phyloP scores from a whole-genome alignment of 2,888 invertebrate genomes.

The Papilio elwesi region DNA sequence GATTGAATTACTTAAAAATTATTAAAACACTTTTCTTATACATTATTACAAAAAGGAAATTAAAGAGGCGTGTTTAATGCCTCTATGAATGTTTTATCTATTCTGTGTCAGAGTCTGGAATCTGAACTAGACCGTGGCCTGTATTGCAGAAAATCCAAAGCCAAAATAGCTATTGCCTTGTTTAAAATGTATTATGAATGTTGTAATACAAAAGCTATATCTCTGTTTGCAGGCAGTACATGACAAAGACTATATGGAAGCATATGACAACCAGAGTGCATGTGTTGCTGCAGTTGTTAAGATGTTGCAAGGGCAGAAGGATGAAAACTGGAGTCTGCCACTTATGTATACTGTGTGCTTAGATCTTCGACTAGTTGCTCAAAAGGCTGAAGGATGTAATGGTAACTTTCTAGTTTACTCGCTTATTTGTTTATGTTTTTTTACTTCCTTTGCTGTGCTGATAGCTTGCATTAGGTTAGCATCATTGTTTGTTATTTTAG shows the following conservation, averaged over 20 bases:
- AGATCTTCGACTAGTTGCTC: conserved; percentile 93
- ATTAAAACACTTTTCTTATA: no score
- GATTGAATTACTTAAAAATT: no score
- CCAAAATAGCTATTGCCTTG: no score
- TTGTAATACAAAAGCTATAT: no score
- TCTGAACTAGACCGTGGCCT: no score
- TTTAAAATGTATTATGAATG: no score
- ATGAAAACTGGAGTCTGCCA: conserved; percentile 98
- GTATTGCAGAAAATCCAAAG: no score
- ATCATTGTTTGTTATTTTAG: no score
- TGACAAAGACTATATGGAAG: conserved; percentile 84
- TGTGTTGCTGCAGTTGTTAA: conserved; percentile 92
- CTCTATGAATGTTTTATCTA: no score
- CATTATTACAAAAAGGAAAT: no score
- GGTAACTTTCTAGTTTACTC: conserved; percentile 55
- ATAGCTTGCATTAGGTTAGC: neutral
- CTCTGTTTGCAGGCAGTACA: conserved; percentile 67
- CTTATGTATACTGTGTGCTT: conserved; percentile 95
- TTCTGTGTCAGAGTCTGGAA: no score
- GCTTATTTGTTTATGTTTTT: neutral
- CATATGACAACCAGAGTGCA: conserved; percentile 91
- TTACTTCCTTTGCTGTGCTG: neutral
- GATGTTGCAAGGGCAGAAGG: conserved; percentile 93
- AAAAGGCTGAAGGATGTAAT: conserved; percentile 87
- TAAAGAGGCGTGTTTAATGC: no score